Conservation (phyloP, 2,113 vertebrate genomes). For the Ammodramus savannarum region DNA sequence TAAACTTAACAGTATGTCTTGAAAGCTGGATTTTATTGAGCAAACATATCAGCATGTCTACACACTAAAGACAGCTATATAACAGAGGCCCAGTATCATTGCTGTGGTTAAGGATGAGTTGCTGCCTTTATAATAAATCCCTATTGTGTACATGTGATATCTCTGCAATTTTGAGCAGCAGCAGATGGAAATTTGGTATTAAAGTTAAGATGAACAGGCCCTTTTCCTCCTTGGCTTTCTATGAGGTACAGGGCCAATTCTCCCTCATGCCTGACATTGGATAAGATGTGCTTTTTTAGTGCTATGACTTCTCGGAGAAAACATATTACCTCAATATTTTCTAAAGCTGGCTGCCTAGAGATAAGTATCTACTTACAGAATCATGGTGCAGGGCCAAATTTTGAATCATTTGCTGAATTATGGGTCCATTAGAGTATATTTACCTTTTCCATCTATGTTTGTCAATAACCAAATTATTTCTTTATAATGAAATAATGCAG, state of each 20-base stretch:
- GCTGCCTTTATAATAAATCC: slow-evolving; percentile 46
- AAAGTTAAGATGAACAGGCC: neutral
- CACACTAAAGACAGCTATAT: slow-evolving; percentile 51
- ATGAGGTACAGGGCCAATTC: neutral
- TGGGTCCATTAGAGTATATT: neutral
- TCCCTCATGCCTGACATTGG: neutral
- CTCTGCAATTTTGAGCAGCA: slow-evolving; percentile 10
- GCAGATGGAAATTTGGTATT: slow-evolving; percentile 38
- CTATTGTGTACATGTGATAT: neutral
- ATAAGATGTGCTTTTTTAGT: neutral
- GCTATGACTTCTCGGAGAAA: neutral
- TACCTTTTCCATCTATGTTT: neutral
- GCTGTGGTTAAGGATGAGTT: slow-evolving; percentile 45
- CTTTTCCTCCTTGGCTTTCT: neutral
- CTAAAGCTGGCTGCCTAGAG: neutral
- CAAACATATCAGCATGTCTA: slow-evolving; percentile 63
- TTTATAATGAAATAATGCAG: neutral
- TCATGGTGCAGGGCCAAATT: neutral
- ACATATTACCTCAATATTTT: neutral
- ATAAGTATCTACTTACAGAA: neutral
- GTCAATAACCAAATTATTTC: neutral
- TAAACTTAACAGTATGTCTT: slow-evolving; percentile 56
- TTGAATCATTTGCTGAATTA: neutral
- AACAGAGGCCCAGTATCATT: slow-evolving; percentile 2
- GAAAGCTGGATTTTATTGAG: slow-evolving; percentile 65